phyloP scores from a whole-genome alignment of 2,113 vertebrate genomes.

The Corythornis vintsioides region DNA sequence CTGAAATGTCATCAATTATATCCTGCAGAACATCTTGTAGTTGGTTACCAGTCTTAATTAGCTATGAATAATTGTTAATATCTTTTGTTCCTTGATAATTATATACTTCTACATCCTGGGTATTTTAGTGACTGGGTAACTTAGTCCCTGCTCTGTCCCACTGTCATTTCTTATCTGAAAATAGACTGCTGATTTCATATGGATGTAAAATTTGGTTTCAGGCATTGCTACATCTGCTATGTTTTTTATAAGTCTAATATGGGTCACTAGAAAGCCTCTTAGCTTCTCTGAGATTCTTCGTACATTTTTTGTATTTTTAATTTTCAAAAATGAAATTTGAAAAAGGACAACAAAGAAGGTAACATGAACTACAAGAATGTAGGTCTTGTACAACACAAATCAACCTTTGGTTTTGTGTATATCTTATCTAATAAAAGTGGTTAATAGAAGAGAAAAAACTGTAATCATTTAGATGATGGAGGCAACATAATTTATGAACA shows the following conservation, averaged over 20 bases:
- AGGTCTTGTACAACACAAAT: neutral
- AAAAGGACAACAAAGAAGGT: neutral
- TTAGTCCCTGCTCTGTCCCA: neutral
- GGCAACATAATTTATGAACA: neutral
- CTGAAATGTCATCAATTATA: neutral
- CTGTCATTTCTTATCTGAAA: neutral
- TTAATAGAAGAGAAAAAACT: neutral
- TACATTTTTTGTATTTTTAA: neutral
- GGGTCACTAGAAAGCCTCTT: neutral
- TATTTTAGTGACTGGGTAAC: neutral
- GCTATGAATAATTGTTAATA: neutral
- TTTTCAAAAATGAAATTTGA: neutral
- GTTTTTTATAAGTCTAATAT: neutral
- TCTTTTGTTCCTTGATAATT: neutral
- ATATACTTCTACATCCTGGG: neutral
- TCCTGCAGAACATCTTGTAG: neutral
- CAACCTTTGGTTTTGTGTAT: neutral
- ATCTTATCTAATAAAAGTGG: neutral
- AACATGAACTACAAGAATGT: neutral
- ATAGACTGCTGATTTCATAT: neutral
- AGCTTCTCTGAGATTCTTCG: neutral
- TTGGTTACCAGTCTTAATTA: neutral
- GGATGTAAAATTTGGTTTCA: constrained; percentile 10
- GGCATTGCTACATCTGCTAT: neutral
- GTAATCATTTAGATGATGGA: neutral